A percentile compares a stretch with the other conserved stretches of the same genome.
Evolutionary conservation across 2,888 invertebrate species (phyloP).

Genomic region (Melinaea marsaeus): DNA sequence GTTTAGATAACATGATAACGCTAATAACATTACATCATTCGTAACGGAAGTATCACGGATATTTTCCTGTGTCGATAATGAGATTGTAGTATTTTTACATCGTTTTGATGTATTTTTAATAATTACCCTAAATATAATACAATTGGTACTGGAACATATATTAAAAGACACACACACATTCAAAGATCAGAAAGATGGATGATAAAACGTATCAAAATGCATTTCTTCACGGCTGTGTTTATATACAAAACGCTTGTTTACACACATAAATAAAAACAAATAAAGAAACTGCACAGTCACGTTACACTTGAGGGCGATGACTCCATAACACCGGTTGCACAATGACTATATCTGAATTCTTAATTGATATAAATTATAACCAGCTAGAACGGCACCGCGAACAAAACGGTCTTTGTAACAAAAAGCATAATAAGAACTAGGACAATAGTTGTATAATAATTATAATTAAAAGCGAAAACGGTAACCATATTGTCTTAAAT

Average conservation of each 20-base stretch:
- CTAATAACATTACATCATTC: conserved; percentile 23
- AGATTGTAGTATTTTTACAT: not conserved
- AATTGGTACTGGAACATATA: no score
- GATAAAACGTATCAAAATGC: not conserved
- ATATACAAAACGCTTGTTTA: not conserved
- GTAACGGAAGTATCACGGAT: conserved; percentile 25
- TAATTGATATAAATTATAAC: conserved; percentile 33
- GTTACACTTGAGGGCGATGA: conserved; percentile 29
- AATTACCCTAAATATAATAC: no score
- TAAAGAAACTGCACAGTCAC: conserved; percentile 10
- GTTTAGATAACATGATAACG: conserved; percentile 28
- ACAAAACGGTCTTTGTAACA: not conserved
- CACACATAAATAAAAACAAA: conserved; percentile 3
- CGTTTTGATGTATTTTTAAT: not conserved
- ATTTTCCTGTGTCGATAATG: conserved; percentile 11
- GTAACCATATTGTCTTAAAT: no score
- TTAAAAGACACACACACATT: no score
- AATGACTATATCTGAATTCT: conserved; percentile 34
- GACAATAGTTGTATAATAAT: not conserved
- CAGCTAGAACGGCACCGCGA: not conserved
- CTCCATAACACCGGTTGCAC: conserved; percentile 37
- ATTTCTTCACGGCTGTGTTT: not conserved
- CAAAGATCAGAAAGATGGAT: not conserved
- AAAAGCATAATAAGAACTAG: not conserved
- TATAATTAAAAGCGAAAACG: not conserved